These are phyloP conservation scores for Brachyopa scutellaris DNA, from an alignment of 2,888 invertebrate genomes.

Conservation along the genomic window DNA sequence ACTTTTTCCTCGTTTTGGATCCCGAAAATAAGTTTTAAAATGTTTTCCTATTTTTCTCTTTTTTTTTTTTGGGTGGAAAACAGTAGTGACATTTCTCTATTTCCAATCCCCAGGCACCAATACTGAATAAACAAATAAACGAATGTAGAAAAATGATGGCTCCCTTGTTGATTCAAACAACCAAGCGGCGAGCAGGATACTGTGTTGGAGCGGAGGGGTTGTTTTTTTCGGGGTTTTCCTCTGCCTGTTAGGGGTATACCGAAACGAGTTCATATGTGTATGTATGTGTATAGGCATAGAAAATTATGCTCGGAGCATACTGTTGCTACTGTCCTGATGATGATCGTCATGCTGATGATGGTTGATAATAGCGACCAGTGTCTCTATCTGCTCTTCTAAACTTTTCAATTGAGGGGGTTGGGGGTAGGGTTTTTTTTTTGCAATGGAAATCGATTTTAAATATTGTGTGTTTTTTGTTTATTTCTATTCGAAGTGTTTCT, in stretches of 20 bases:
- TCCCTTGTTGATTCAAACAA: conserved; percentile 58
- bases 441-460: conserved; percentile 41
- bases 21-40: conserved; percentile 44
- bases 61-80: conserved; percentile 10
- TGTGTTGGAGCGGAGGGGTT: not conserved
- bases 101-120: conserved; percentile 62
- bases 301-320: conserved; percentile 3
- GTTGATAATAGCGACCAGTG: conserved; percentile 19
- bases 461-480: not conserved
- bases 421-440: no score
- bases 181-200: not conserved
- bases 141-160: conserved; percentile 67
- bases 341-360: conserved; percentile 17
- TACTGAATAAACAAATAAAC: conserved; percentile 67
- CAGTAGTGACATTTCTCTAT: conserved; percentile 62
- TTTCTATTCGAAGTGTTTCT: conserved; percentile 1
- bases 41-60: not conserved
- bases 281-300: conserved; percentile 33
- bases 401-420: no score
- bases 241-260: not conserved
- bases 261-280: no score
- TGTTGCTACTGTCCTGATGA: conserved; percentile 21
- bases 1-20: conserved; percentile 30
- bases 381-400: no score
- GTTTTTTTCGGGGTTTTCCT: conserved; percentile 4